These are phyloP conservation scores for Ptychoptera contaminata DNA, from an alignment of 2,888 invertebrate genomes.

Conservation along the genomic window DNA sequence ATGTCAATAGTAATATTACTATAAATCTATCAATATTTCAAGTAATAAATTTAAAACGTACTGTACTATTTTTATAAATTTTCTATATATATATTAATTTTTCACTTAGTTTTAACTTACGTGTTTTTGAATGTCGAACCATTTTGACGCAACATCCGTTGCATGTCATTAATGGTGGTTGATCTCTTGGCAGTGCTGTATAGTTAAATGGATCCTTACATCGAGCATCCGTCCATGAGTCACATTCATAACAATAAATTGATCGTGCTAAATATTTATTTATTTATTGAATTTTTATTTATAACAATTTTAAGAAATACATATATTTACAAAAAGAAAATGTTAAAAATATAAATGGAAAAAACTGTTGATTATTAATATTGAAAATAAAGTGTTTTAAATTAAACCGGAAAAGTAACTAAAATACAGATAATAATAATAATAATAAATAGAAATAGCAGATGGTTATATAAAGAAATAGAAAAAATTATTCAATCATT, in stretches of 20 bases:
- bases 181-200: slow-evolving; percentile 72
- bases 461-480: no score
- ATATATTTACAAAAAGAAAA: not conserved
- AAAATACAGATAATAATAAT: no score
- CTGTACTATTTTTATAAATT: no score
- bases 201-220: slow-evolving; percentile 91
- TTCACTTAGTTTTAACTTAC: slow-evolving; percentile 39
- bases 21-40: no score
- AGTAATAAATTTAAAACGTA: no score
- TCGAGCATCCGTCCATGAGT: slow-evolving; percentile 77
- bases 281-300: not conserved
- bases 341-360: not conserved
- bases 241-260: slow-evolving; percentile 88
- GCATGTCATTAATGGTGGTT: slow-evolving; percentile 76
- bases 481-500: no score
- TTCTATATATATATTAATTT: no score
- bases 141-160: slow-evolving; percentile 92
- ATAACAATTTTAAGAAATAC: not conserved
- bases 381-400: no score
- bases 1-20: no score
- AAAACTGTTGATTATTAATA: no score
- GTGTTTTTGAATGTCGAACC: slow-evolving; percentile 79
- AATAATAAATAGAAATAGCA: no score
- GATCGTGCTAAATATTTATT: slow-evolving; percentile 49
- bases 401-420: no score